Base-by-base conservation (phyloP, 2,888 invertebrate species). In the Diabrotica balteata region DNA sequence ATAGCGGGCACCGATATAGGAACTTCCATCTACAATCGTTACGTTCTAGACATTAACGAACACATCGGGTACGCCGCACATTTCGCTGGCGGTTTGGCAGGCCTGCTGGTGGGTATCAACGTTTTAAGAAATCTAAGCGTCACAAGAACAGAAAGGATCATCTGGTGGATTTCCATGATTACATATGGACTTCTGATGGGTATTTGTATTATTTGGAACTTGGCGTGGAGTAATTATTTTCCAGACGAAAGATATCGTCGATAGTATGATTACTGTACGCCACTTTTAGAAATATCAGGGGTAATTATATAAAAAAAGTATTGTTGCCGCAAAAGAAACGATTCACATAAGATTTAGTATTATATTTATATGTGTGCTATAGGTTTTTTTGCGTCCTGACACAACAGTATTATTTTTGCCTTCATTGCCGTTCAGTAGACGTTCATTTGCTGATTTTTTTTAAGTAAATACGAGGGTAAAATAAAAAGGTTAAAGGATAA, bases 51-150 rank as follows among this genome's bases (percentile, higher is more conserved):
- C 59, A 85, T 88, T 2, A 86, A 89, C 55, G 91, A 91, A 80
- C 91, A 95, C 84, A 92, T 97, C 63, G 97, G 97, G 9, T 97
- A 98, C 81, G 93, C 95, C 1, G 98, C 98, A 7, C 98, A 98
- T 85, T 78, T 81, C 60, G 79, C 79, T 7, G 80, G 98, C 2
- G 95, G 95, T 52, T 73, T 96, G 3, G 96, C 96, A 58, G 98
- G 98, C 77, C 83, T 91, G 7, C 82, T 91, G 17, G 87, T 91
- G 47, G 91, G 90, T 6, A 87, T 91, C 69, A 88, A 90, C 68
- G 84, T 89, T 5, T 82, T 91, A 17, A 85, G 90, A 46, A 91
- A 91, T 81, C 84, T 91, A 9, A 86, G 87, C 74, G 86, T 88
- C 11, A 86, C 85, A 67, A 85, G 84, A 43, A 89, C 89, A 86